phyloP scores from a whole-genome alignment of 2,113 vertebrate genomes.

The Bagarius yarrelli region DNA sequence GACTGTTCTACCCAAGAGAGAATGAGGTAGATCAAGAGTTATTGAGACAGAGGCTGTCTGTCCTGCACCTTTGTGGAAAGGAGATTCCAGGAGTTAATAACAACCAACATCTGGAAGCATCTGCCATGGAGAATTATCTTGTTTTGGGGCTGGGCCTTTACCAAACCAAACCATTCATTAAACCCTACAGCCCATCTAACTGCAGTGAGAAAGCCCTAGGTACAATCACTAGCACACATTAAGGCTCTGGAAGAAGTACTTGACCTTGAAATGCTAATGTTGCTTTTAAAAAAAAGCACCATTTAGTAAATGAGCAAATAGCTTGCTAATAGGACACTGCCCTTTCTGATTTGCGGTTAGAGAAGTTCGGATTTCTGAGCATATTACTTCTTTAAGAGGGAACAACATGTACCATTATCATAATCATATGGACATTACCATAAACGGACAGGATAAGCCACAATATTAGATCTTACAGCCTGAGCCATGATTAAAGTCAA shows the following conservation, averaged over 20 bases:
- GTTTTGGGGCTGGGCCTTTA: slow-evolving; percentile 46
- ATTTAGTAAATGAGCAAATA: slow-evolving; percentile 6
- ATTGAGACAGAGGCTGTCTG: slow-evolving; percentile 1
- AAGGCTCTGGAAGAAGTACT: slow-evolving; percentile 1
- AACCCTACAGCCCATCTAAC: slow-evolving; percentile 37
- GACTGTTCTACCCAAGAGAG: background rate
- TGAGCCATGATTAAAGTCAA: slow-evolving; percentile 17
- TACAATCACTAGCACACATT: slow-evolving; percentile 39
- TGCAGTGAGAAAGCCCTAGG: slow-evolving; percentile 29
- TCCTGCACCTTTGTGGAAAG: slow-evolving; percentile 19
- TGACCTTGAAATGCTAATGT: background rate
- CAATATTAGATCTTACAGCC: slow-evolving; percentile 1
- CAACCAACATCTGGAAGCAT: slow-evolving; percentile 57
- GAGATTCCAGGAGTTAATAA: slow-evolving; percentile 22
- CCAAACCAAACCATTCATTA: slow-evolving; percentile 36
- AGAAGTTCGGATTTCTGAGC: background rate
- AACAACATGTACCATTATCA: slow-evolving; percentile 3
- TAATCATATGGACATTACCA: background rate
- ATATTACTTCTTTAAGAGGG: slow-evolving; percentile 6
- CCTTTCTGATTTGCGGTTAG: background rate
- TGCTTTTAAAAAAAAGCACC: background rate
- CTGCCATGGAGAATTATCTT: slow-evolving; percentile 46
- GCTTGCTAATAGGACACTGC: slow-evolving; percentile 12
- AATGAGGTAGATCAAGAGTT: background rate
- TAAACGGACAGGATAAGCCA: background rate